Percentiles rank a stretch among this genome's conserved stretches.
These are phyloP conservation scores for Cardiocondyla obscurior DNA, from an alignment of 1,140 invertebrate genomes.

Conservation along the genomic window DNA sequence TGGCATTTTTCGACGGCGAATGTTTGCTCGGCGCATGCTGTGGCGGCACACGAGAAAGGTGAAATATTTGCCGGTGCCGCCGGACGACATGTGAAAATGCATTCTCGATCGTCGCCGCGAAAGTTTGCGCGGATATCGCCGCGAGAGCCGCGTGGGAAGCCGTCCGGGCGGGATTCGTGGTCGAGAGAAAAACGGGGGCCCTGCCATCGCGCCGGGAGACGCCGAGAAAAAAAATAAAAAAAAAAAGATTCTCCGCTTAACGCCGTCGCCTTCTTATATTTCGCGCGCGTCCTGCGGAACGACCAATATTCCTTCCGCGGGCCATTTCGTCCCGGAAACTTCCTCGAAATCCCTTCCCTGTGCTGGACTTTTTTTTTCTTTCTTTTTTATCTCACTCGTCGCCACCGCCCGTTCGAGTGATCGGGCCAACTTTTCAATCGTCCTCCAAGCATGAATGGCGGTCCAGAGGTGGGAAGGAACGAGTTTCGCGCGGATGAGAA, in stretches of 20 bases:
- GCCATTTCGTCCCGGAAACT: slow-evolving; percentile 64
- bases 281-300: slow-evolving; percentile 43
- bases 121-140: slow-evolving; percentile 6
- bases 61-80: slow-evolving; percentile 29
- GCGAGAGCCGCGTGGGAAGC: slow-evolving; percentile 30
- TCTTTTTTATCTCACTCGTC: neutral
- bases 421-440: slow-evolving; percentile 55
- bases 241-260: slow-evolving; percentile 50
- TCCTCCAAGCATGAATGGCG: neutral
- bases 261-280: slow-evolving; percentile 36
- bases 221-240: too few relatives aligned
- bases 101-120: slow-evolving; percentile 21
- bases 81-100: slow-evolving; percentile 38
- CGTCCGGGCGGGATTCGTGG: slow-evolving; percentile 63
- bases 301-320: slow-evolving; percentile 66
- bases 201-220: neutral
- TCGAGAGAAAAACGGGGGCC: slow-evolving; percentile 57
- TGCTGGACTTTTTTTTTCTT: slow-evolving; percentile 2
- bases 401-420: slow-evolving; percentile 1
- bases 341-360: slow-evolving; percentile 1
- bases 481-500: neutral
- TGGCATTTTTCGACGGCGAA: neutral
- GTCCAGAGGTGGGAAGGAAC: neutral
- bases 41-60: too few relatives aligned
- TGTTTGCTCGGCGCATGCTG: neutral